A percentile compares a stretch with the other conserved stretches of the same genome.
These are phyloP conservation scores for Scalopus aquaticus DNA, from an alignment of 2,113 vertebrate genomes.

Conservation along the genomic window DNA sequence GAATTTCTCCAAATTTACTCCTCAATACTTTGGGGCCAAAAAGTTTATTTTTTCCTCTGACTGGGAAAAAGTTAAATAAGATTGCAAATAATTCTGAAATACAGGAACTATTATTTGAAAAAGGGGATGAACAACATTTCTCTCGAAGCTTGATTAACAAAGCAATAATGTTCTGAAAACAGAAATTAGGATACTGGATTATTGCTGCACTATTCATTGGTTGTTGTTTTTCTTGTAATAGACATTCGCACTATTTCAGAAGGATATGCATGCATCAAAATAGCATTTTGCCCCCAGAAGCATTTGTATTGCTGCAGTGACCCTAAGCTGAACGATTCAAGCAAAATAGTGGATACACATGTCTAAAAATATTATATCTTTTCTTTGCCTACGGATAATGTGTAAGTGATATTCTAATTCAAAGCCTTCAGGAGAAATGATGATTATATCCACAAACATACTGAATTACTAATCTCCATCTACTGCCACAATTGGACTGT, in stretches of 20 bases:
- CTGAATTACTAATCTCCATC: slow-evolving; percentile 85
- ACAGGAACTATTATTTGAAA: slow-evolving; percentile 50
- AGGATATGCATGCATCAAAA: slow-evolving; percentile 58
- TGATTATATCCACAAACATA: slow-evolving; percentile 83
- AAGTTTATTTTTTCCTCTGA: slow-evolving; percentile 27
- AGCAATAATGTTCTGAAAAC: slow-evolving; percentile 60
- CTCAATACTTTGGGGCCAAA: not conserved
- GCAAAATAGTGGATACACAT: slow-evolving; percentile 73
- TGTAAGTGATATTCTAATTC: slow-evolving; percentile 78
- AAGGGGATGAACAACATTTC: not conserved
- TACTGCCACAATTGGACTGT: slow-evolving; percentile 79
- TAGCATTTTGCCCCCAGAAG: slow-evolving; percentile 65
- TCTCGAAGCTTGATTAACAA: slow-evolving; percentile 73
- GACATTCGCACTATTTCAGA: slow-evolving; percentile 63
- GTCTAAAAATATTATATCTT: slow-evolving; percentile 75
- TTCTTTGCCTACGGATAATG: slow-evolving; percentile 75
- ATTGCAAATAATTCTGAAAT: slow-evolving; percentile 33
- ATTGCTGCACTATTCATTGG: slow-evolving; percentile 58
- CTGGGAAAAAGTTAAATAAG: slow-evolving; percentile 56
- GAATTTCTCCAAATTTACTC: slow-evolving; percentile 14
- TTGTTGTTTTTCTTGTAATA: slow-evolving; percentile 59
- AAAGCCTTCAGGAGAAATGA: slow-evolving; percentile 83
- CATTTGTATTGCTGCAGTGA: slow-evolving; percentile 72
- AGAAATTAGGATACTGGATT: slow-evolving; percentile 53
- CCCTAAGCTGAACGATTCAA: slow-evolving; percentile 68